phyloP scores from a whole-genome alignment of 1,140 invertebrate species.

The Orchestia grillus region DNA sequence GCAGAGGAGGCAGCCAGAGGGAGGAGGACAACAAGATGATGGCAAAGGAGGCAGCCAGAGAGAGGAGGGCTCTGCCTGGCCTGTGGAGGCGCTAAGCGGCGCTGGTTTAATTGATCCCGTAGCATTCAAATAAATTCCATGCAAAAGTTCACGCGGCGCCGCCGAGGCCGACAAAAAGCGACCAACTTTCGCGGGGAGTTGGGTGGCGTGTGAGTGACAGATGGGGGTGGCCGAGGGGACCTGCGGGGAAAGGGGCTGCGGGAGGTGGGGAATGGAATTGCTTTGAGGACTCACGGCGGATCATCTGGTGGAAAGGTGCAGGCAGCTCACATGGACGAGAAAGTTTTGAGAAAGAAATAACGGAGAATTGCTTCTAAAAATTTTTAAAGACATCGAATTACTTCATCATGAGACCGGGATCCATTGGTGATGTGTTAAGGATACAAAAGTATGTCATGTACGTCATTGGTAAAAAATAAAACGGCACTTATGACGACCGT shows the following conservation, averaged over 20 bases:
- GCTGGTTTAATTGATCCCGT: slow-evolving; percentile 44
- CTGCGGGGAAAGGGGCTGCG: background rate
- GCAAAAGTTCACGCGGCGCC: slow-evolving; percentile 44
- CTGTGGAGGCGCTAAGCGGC: slow-evolving; percentile 1
- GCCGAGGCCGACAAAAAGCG: slow-evolving; percentile 34
- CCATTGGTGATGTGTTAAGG: background rate
- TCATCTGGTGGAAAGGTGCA: background rate
- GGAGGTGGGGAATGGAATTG: background rate
- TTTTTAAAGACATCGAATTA: background rate
- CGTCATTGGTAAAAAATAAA: background rate
- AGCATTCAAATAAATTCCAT: slow-evolving; percentile 56
- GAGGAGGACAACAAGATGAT: background rate
- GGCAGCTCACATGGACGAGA: background rate
- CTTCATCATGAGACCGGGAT: background rate
- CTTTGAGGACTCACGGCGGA: background rate
- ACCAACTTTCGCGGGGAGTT: slow-evolving; percentile 10
- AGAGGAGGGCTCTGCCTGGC: background rate
- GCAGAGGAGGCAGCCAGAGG: background rate
- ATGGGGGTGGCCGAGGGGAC: background rate
- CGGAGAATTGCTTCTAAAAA: background rate
- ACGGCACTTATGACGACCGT: background rate
- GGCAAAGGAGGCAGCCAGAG: background rate
- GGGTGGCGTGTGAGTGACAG: slow-evolving; percentile 26
- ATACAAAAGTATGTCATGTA: background rate
- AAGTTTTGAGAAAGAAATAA: background rate